phyloP scores from a whole-genome alignment of 2,888 invertebrate species.

The Dioctria linearis region DNA sequence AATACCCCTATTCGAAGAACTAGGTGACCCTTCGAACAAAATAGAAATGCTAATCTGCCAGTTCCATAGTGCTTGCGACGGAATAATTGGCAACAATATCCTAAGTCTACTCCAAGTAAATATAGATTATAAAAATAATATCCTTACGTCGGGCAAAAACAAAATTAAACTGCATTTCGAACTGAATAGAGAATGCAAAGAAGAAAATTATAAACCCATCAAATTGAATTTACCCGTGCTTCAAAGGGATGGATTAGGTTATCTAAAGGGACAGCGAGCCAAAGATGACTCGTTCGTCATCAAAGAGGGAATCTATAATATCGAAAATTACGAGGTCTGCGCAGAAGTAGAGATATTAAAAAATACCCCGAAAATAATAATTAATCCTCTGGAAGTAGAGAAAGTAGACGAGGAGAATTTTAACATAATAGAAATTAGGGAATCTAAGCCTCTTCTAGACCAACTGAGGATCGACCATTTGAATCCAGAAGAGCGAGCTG shows the following conservation, averaged over 20 bases:
- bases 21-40: not conserved
- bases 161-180: not conserved
- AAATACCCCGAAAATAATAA: not conserved
- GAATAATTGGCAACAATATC: conserved; percentile 32
- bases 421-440: not conserved
- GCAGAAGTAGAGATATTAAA: not conserved
- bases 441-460: not conserved
- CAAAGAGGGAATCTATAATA: not conserved
- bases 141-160: not conserved
- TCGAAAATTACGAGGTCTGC: not conserved
- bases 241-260: not conserved
- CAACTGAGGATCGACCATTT: not conserved
- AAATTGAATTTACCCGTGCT: not conserved
- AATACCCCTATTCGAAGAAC: not conserved
- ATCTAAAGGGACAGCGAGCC: not conserved
- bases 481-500: not conserved
- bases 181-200: not conserved
- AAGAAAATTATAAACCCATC: not conserved
- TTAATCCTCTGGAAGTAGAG: not conserved
- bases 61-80: conserved; percentile 26
- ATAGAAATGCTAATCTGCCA: not conserved
- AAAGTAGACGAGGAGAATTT: not conserved
- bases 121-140: not conserved
- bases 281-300: not conserved
- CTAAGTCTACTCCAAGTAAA: not conserved